Conservation (phyloP, 2,888 invertebrate species). For the Polia nebulosa region DNA sequence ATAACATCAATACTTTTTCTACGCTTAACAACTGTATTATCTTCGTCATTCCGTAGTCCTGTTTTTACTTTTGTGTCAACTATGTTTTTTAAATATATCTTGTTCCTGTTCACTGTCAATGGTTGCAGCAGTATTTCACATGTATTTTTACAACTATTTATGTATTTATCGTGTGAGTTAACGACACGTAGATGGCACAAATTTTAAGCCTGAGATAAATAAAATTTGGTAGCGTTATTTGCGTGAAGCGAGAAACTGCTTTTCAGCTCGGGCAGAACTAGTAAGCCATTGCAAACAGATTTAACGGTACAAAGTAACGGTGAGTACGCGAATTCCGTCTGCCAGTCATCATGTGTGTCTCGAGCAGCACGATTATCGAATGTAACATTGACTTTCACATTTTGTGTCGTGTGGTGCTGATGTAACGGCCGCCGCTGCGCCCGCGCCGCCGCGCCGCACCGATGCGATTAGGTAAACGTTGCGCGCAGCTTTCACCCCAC, state of each 20-base stretch:
- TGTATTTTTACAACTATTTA: not conserved
- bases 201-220: too few relatives aligned
- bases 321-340: slow-evolving; percentile 56
- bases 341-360: slow-evolving; percentile 65
- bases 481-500: slow-evolving; percentile 89
- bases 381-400: slow-evolving; percentile 90
- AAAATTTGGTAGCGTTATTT: too few relatives aligned
- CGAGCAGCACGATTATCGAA: slow-evolving; percentile 76
- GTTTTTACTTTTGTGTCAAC: slow-evolving; percentile 6
- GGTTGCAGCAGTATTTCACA: not conserved
- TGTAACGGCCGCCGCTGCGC: slow-evolving; percentile 75
- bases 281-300: slow-evolving; percentile 30
- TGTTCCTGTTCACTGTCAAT: not conserved
- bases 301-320: slow-evolving; percentile 63
- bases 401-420: slow-evolving; percentile 79
- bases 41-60: not conserved
- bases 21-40: slow-evolving; percentile 2
- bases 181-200: not conserved
- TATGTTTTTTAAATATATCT: slow-evolving; percentile 3
- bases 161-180: not conserved
- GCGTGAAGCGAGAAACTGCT: slow-evolving; percentile 1
- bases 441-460: slow-evolving; percentile 72
- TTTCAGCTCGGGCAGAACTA: slow-evolving; percentile 14
- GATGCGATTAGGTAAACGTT: slow-evolving; percentile 88
- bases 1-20: slow-evolving; percentile 7